Evolutionary conservation across 2,113 vertebrate genomes (phyloP).

Genomic region (Coreoperca whiteheadi): DNA sequence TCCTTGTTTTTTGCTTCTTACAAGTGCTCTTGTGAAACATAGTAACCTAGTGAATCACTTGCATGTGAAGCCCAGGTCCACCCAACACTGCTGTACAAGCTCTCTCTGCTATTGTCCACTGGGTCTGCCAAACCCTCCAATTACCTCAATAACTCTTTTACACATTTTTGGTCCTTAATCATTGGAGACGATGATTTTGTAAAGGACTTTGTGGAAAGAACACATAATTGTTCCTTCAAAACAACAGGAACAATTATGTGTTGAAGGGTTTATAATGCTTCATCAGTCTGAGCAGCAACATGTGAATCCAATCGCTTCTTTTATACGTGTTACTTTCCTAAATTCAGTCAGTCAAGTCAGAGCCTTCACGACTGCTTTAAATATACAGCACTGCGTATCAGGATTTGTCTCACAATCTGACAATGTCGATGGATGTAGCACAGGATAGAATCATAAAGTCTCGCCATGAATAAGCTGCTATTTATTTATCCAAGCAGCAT

Average conservation of each 20-base stretch:
- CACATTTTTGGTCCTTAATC: constrained; percentile 26
- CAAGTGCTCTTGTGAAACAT: constrained; percentile 17
- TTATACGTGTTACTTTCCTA: not conserved
- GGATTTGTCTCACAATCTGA: not conserved
- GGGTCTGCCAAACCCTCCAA: constrained; percentile 45
- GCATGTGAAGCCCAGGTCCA: constrained; percentile 17
- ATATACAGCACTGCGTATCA: not conserved
- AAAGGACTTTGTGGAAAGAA: constrained; percentile 47
- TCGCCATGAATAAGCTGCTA: too few species aligned
- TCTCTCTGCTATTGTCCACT: constrained; percentile 36
- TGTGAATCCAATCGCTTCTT: constrained; percentile 37
- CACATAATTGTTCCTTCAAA: constrained; percentile 30
- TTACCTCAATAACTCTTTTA: constrained; percentile 38
- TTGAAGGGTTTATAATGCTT: not conserved
- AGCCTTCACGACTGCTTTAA: not conserved
- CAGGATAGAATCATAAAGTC: not conserved
- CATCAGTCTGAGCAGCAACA: constrained; percentile 10
- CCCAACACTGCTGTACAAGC: constrained; percentile 17
- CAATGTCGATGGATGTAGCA: not conserved
- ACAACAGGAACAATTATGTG: not conserved
- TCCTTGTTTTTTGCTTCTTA: not conserved
- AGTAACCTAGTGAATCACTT: constrained; percentile 34
- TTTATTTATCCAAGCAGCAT: not conserved
- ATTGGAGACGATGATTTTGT: constrained; percentile 22
- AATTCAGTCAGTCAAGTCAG: not conserved